Evolutionary conservation across 2,888 invertebrate species (phyloP).

Genomic region (Dusona sp.): DNA sequence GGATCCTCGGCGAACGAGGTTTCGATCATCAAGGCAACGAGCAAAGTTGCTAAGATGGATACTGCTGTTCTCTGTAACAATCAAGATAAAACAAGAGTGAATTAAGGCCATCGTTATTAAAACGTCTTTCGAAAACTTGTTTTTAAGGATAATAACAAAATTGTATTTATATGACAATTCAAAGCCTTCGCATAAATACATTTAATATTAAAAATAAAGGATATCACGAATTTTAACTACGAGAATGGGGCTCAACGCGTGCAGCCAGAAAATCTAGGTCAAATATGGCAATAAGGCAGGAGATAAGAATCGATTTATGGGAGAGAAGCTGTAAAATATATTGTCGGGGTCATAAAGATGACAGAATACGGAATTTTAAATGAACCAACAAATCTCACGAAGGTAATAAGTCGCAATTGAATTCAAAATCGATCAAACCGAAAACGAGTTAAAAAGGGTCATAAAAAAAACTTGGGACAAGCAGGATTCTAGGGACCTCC

Average conservation of each 20-base stretch:
- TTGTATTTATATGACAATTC: not conserved
- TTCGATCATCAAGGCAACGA: constrained; percentile 67
- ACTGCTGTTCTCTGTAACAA: constrained; percentile 73
- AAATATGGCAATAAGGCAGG: not conserved
- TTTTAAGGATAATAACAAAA: not conserved
- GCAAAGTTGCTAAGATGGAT: constrained; percentile 70
- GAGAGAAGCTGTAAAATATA: not conserved
- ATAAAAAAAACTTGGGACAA: not conserved
- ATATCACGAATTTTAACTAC: not conserved
- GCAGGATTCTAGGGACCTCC: not conserved
- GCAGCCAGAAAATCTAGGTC: not conserved
- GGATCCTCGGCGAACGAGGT: constrained; percentile 62
- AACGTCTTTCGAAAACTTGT: not conserved
- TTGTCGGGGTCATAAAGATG: not conserved
- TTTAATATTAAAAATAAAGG: not conserved
- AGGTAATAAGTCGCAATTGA: not conserved
- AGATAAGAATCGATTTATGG: not conserved
- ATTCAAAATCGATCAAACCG: not conserved
- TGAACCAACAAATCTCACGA: not conserved
- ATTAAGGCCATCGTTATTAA: not conserved
- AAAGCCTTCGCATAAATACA: not conserved
- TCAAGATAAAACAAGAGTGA: constrained; percentile 17
- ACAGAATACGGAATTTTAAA: not conserved
- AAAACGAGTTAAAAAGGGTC: not conserved
- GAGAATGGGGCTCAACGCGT: not conserved